Base-by-base conservation (phyloP, 2,113 vertebrate genomes). In the Anhinga anhinga region DNA sequence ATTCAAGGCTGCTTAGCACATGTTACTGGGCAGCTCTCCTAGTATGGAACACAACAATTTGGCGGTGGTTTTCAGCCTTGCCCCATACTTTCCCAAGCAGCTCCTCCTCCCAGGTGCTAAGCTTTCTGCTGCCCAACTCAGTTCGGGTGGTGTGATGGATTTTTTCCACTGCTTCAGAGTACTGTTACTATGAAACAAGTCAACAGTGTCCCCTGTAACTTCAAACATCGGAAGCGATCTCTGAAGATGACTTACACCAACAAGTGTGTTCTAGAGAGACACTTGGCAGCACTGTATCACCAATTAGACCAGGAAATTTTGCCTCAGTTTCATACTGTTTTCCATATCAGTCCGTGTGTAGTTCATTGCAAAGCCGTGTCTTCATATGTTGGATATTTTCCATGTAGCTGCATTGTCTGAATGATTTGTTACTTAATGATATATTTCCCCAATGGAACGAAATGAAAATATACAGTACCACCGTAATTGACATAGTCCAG, bases 391-490 rank as follows among this genome's bases (percentile, higher is more conserved):
- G 89, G 66, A 67, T 89, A 82, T 94, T 95, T 76, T 94, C 80
- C 12, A 3, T 50, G 67, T 79, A 82, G 73, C 49, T 89, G 59
- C 63, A 45, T 69, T 94, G 88, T 85, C 87, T 30, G 73, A 94
- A 86, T 93, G 47, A 89, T 95, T 96, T 95, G 82, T 95, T 88
- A 79, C 70, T 85, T 61, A 90, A 84, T 83, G 26, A 90, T 95
- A 5, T 32, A 88, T 77, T 93, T 77, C 76, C 91, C 93, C 89
- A 70, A 52, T 59, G 89, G 91, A 95, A 95, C 87, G 58, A 92
- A 95, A 96, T 87, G 56, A 95, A 95, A 95, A 95, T 90, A 92
- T 83, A 79, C 8, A 0, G 63, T 66, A 72, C 53, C 56, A 79
- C 52, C 44, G 38, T 94, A 97, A 95, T 82, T 96, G 95, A 82